Conservation (phyloP, 2,113 vertebrate genomes). For the Catagonus wagneri region DNA sequence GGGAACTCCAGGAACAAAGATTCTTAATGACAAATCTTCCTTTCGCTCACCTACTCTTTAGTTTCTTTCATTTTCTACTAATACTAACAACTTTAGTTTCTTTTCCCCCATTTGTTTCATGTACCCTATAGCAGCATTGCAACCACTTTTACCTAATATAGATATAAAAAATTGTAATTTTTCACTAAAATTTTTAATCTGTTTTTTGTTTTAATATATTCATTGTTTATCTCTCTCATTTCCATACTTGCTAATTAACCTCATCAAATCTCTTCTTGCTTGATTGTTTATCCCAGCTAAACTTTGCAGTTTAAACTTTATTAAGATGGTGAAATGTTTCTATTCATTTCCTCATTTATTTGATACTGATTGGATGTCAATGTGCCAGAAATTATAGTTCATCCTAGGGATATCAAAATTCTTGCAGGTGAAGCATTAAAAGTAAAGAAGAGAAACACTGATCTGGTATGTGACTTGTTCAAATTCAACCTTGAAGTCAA, state of each 20-base stretch:
- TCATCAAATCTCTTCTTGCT: background rate
- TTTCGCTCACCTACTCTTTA: background rate
- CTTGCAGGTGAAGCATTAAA: background rate
- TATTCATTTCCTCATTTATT: background rate
- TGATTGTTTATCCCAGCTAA: background rate
- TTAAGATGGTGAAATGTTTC: background rate
- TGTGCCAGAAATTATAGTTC: background rate
- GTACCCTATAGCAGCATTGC: background rate
- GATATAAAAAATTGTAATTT: background rate
- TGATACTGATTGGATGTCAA: background rate
- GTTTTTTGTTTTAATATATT: background rate
- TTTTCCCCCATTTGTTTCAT: background rate
- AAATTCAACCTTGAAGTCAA: background rate
- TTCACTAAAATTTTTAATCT: background rate
- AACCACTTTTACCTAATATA: background rate
- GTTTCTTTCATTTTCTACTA: background rate
- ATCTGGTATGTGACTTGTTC: background rate
- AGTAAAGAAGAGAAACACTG: background rate
- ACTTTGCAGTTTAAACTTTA: background rate
- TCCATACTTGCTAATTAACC: background rate
- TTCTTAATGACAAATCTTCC: background rate
- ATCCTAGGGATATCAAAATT: background rate
- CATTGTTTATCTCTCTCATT: background rate
- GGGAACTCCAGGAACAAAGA: background rate
- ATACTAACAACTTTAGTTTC: background rate